Percentiles rank a stretch among this genome's conserved stretches.
Conservation (phyloP, 2,888 invertebrate genomes). For the Smittia sp. region DNA sequence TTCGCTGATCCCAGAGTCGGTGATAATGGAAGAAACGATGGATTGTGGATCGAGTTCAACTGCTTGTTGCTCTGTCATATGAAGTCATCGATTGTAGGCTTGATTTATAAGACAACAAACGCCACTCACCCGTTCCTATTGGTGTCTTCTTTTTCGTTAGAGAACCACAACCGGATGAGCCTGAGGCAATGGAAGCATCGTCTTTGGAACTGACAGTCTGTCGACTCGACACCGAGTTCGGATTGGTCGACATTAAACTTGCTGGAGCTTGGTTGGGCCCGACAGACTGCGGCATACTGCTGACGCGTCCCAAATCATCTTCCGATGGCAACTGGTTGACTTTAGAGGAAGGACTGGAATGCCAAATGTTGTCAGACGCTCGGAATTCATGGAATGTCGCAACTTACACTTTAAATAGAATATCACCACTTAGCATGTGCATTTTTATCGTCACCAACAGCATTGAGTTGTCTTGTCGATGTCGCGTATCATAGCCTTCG, state of each 20-base stretch:
- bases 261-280: conserved; percentile 43
- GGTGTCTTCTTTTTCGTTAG: conserved; percentile 73
- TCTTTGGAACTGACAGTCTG: conserved; percentile 53
- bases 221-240: conserved; percentile 46
- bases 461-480: conserved; percentile 95
- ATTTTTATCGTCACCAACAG: conserved; percentile 85
- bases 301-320: conserved; percentile 50
- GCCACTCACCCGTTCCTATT: conserved; percentile 50
- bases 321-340: conserved; percentile 57
- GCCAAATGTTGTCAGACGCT: too few relatives aligned
- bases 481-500: conserved; percentile 91
- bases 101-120: too few relatives aligned
- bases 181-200: conserved; percentile 65
- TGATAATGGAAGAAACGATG: conserved; percentile 51
- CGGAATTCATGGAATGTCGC: not conserved
- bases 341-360: conserved; percentile 64
- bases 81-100: not conserved
- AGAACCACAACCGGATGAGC: conserved; percentile 83
- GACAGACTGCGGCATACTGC: conserved; percentile 13
- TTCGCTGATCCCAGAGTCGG: conserved; percentile 53
- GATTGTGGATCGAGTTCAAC: conserved; percentile 47
- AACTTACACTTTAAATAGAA: conserved; percentile 95
- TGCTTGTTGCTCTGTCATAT: conserved; percentile 31
- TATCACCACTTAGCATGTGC: conserved; percentile 94
- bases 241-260: conserved; percentile 25